Base-by-base conservation (phyloP, 2,888 invertebrate genomes). In the Tetragnatha montana region DNA sequence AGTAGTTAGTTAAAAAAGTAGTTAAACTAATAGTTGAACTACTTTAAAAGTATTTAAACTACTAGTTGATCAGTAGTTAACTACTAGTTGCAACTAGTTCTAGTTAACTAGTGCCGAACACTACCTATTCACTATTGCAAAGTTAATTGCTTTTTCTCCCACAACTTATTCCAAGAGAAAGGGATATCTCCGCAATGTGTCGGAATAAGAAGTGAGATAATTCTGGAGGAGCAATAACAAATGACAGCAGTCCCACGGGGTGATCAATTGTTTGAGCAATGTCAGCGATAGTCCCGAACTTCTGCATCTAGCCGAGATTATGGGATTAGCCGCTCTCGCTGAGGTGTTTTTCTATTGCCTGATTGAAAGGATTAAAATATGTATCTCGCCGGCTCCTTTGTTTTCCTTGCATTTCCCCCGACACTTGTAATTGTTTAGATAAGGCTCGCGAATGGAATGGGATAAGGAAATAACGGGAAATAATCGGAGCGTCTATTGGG, bases 291-390 rank as follows among this genome's bases (percentile, higher is more conserved):
- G 70, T 71, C 74, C 19, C 50, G 75, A 80, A 14, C 80, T 80
- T 74, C 68, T 68, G 12, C 17, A 35, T 88, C 68, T 78, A 69
- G 73, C 78, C 49, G 19, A 88, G 87, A 88, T 88, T 88, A 88
- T 79, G 76, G 87, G 87, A 88, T 88, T 88, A 88, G 76, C 47
- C 71, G 50, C 78, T 71, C 76, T 79, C 81, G 74, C 60, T 69
- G 69, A 71, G 81, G 76, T 82, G 82, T 82, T 88, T 88, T 88
- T 88, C 87, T 79, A 87, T 51, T 81, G 50, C 87, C 71, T 88
- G 87, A 88, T 88, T 81, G 87, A 82, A 70, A 82, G 87, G 87
- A 87, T 88, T 88, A 88, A 88, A 88, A 88, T 88, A 88, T 88
- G 87, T 88, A 88, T 82, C 87, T 81, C 75, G 71, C 35, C 22